A percentile compares a stretch with the other conserved stretches of the same genome.
phyloP scores from a whole-genome alignment of 2,797 vertebrate species.

The Xenops minutus region DNA sequence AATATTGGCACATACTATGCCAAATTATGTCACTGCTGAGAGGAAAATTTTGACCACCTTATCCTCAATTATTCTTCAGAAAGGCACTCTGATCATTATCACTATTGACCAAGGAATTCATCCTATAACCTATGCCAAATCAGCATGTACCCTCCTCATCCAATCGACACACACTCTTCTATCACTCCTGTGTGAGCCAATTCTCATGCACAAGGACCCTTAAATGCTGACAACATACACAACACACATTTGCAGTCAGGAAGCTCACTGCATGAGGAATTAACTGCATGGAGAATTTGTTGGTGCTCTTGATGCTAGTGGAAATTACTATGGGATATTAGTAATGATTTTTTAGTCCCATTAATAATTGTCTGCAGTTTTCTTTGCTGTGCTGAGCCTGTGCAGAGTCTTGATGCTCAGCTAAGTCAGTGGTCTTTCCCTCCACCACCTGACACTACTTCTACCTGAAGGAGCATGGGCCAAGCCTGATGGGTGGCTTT shows the following conservation, averaged over 20 bases:
- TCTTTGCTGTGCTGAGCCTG: background rate
- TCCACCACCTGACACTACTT: background rate
- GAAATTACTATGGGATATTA: background rate
- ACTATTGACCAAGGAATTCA: background rate
- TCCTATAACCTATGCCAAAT: background rate
- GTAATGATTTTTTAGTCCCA: background rate
- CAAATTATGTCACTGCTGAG: constrained; percentile 7
- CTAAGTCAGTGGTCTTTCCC: background rate
- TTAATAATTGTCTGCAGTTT: background rate
- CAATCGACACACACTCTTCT: background rate
- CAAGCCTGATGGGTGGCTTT: background rate
- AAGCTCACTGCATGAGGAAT: background rate
- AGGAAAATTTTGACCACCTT: background rate
- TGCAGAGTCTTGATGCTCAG: background rate
- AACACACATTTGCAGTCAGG: background rate
- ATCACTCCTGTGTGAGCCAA: background rate
- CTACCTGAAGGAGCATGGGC: background rate
- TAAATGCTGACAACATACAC: background rate
- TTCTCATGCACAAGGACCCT: background rate
- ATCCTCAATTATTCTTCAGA: background rate
- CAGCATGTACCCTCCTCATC: background rate
- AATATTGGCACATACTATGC: background rate
- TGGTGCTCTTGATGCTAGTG: background rate
- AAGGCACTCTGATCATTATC: background rate
- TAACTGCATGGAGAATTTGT: background rate